Base-by-base conservation (phyloP, 2,113 vertebrate genomes). In the Gadus chalcogrammus region DNA sequence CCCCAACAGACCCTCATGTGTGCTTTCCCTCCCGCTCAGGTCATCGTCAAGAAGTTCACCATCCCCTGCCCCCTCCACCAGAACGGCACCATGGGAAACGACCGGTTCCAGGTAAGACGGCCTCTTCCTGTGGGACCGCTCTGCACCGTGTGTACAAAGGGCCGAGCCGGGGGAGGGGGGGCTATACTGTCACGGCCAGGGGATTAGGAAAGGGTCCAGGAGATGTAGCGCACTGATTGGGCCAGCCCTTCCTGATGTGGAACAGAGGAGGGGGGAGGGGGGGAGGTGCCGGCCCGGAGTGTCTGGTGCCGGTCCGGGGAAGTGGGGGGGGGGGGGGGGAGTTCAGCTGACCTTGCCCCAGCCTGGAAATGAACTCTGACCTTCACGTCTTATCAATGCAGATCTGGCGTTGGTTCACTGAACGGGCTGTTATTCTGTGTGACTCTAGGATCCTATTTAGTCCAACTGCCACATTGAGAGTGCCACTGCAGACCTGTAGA, bases 1-100 rank as follows among this genome's bases (percentile, higher is more conserved):
- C 48, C 55, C 8, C 31, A 8, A 64, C 24, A 17, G 24, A 24
- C 18, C 31, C 9, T 64, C 12, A 42, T 18, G 35, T 60, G 15
- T 62, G 66, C 66, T 75, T 67, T 48, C 17, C 64, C 67, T 75
- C 4, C 3, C 69, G 77, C 90, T 20, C 85, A 99, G 96, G 60
- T 97, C 74, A 76, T 96, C 55, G 81, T 98, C 42, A 98, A 97
- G 88, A 98, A 97, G 69, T 97, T 95, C 95, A 93, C 91, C 3
- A 90, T 98, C 73, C 95, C 95, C 35, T 98, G 97, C 81, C 97
- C 97, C 16, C 87, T 98, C 53, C 92, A 93, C 69, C 74, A 87
- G 59, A 94, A 91, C 31, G 69, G 80, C n/a, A 87, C 89, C 0
- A 17, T 79, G 5, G 80, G 72, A 70, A 77, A 92, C 88, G 90